phyloP scores from a whole-genome alignment of 2,113 vertebrate species.

The Uria aalge region DNA sequence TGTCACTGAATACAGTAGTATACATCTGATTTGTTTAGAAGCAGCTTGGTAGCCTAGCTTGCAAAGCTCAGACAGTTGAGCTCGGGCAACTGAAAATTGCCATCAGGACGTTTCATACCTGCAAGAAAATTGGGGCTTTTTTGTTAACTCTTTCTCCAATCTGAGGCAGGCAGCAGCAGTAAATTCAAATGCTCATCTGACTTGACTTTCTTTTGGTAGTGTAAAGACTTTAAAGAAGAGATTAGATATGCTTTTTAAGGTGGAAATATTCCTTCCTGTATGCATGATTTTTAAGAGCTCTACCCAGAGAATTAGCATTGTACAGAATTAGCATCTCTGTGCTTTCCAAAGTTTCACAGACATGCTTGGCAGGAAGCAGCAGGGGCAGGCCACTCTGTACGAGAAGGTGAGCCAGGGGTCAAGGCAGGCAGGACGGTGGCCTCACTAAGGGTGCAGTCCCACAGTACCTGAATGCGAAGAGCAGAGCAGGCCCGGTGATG shows the following conservation, averaged over 20 bases:
- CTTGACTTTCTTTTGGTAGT: neutral
- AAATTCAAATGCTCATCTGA: neutral
- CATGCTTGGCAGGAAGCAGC: neutral
- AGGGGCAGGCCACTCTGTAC: no score
- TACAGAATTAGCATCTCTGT: neutral
- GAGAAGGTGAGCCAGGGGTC: neutral
- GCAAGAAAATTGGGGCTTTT: neutral
- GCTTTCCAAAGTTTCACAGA: neutral
- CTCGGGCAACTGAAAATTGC: neutral
- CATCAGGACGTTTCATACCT: neutral
- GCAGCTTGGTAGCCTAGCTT: neutral
- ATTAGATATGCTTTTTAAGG: neutral
- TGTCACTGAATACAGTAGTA: neutral
- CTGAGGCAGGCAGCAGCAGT: neutral
- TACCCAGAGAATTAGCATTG: neutral
- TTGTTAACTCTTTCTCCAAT: neutral
- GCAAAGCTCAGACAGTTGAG: neutral
- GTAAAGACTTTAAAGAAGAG: neutral
- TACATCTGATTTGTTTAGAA: neutral
- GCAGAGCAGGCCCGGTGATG: neutral
- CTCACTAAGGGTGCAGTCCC: neutral
- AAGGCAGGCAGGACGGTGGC: neutral
- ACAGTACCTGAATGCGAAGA: neutral
- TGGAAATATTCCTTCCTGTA: neutral
- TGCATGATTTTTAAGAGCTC: neutral